Conservation (phyloP, 2,888 invertebrate genomes). For the Folsomia candida region DNA sequence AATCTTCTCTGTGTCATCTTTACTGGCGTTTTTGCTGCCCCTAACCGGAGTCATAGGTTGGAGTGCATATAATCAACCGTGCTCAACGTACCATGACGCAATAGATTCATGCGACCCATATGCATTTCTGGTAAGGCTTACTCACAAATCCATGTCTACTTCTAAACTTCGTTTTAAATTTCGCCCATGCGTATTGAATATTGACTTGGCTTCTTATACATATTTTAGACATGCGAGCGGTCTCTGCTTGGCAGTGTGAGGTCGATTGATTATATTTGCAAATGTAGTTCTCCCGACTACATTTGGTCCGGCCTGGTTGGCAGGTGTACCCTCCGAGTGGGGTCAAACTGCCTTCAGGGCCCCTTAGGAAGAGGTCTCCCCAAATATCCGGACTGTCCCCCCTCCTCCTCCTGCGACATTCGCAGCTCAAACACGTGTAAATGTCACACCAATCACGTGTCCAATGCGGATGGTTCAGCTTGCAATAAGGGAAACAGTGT, state of each 20-base stretch:
- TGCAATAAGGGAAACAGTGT: neutral
- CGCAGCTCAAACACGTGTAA: neutral
- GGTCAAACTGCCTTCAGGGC: neutral
- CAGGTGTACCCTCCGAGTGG: constrained; percentile 10
- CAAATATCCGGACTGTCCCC: constrained; percentile 11
- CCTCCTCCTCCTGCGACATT: constrained; percentile 3
- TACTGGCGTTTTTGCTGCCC: neutral
- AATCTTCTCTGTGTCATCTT: neutral
- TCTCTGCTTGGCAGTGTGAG: neutral
- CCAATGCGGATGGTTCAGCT: constrained; percentile 13
- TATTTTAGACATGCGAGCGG: too few relatives aligned
- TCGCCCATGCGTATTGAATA: too few relatives aligned
- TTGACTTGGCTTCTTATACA: too few relatives aligned
- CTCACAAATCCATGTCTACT: too few relatives aligned
- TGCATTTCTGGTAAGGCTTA: too few relatives aligned
- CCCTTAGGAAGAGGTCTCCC: neutral
- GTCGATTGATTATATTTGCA: neutral
- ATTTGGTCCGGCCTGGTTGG: constrained; percentile 4
- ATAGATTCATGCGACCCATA: constrained; percentile 13
- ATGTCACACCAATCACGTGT: neutral
- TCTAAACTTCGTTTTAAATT: too few relatives aligned
- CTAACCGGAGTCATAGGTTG: neutral
- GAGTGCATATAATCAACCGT: constrained; percentile 9
- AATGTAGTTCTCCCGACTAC: constrained; percentile 8
- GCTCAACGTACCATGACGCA: constrained; percentile 4